phyloP scores from a whole-genome alignment of 2,113 vertebrate genomes.

The Vireo altiloquus region DNA sequence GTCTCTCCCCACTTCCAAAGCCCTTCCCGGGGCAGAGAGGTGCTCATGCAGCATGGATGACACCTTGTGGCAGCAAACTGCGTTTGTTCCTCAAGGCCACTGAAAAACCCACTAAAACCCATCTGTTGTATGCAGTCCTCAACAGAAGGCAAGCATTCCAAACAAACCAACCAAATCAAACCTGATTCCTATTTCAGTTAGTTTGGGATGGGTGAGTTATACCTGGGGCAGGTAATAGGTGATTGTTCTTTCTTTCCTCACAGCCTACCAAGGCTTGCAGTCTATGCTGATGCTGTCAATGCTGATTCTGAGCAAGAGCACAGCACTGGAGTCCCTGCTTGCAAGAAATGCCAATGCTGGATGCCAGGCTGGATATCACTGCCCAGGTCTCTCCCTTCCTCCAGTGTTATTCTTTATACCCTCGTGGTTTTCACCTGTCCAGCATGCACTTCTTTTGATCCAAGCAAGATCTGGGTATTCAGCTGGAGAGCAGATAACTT shows the following conservation, averaged over 20 bases:
- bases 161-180: not conserved
- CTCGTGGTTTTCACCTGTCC: not conserved
- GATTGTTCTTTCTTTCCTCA: not conserved
- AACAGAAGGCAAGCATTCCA: not conserved
- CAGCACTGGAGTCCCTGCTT: not conserved
- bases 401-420: not conserved
- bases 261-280: not conserved
- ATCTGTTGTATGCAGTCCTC: not conserved
- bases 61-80: constrained; percentile 3
- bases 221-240: not conserved
- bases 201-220: rapidly evolving
- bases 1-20: not conserved
- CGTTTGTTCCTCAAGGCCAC: not conserved
- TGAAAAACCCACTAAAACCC: not conserved
- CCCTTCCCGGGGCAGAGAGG: not conserved
- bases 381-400: not conserved
- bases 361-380: not conserved
- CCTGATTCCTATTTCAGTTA: not conserved
- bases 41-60: not conserved
- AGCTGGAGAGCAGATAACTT: not conserved
- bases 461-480: not conserved
- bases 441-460: not conserved
- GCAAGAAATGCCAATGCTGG: not conserved
- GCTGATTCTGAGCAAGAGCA: not conserved
- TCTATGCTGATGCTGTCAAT: not conserved